These are phyloP conservation scores for Alectura lathami DNA, from an alignment of 2,113 vertebrate genomes.

Conservation along the genomic window DNA sequence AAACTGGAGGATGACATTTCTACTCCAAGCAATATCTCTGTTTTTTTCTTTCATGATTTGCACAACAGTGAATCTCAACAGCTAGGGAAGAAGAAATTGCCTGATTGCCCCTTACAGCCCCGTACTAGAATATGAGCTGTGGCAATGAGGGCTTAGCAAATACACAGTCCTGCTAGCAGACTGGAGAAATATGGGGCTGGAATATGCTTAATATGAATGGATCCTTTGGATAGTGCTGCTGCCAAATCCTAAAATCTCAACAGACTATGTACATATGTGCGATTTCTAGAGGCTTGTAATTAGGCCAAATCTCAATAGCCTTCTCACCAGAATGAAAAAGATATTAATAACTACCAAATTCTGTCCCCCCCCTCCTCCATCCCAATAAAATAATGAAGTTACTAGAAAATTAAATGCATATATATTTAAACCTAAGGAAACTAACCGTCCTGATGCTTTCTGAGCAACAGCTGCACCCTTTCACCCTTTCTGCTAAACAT, in stretches of 20 bases:
- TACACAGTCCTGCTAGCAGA: not conserved
- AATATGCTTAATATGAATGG: not conserved
- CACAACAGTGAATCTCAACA: not conserved
- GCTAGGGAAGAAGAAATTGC: not conserved
- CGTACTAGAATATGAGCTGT: not conserved
- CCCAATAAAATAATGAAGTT: not conserved
- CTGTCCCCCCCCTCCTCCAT: rapidly evolving
- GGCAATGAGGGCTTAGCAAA: not conserved
- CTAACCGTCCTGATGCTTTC: not conserved
- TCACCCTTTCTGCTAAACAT: not conserved
- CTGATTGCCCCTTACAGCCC: not conserved
- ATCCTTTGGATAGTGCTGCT: not conserved
- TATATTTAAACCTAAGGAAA: not conserved
- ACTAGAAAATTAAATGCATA: not conserved
- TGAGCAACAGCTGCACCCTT: not conserved
- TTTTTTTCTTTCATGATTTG: not conserved
- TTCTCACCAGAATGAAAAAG: not conserved
- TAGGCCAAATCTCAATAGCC: not conserved
- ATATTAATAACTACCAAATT: not conserved
- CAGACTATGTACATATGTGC: not conserved
- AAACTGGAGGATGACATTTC: not conserved
- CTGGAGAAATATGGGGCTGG: not conserved
- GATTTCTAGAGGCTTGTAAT: not conserved
- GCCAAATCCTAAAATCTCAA: not conserved
- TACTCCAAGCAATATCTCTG: not conserved